Evolutionary conservation across 37 sponge, comb jelly and placozoan species (phyloP), one percentile per base, ranked within the genome.

Genomic region (Agelas oroides): DNA sequence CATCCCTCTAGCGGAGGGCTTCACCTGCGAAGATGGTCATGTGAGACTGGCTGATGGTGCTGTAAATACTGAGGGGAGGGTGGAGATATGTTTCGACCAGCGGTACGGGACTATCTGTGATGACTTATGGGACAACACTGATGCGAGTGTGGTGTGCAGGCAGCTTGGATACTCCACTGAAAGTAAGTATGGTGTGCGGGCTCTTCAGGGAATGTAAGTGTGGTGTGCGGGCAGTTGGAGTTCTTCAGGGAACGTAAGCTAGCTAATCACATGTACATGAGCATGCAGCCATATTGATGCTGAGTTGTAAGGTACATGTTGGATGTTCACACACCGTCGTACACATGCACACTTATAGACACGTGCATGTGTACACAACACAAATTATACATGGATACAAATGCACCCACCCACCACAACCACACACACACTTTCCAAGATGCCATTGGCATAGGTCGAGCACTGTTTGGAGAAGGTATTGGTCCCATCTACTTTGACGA

Each of bases 41-140:
- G 62, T 87, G 6, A 36, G 73, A 71, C 35, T 87, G 33, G 87
- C n/a, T 0, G 75, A 66, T 28, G 80, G 74, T 6, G n/a, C 6
- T 6, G 0, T 21, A 35, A 56, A 52, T 6, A 35, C 23, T 28
- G 87, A 87, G 46, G 87, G 87, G 56, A 55, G 87, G 33, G 87
- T 79, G 53, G 87, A 87, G 65, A 54, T 73, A 5, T 87, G 87
- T 30, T 33, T 64, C 38, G 40, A 72, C 53, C 37, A 78, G 20
- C 80, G 72, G 55, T 87, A 23, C 34, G 87, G 87, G 13, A 87
- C 87, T 15, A 30, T 87, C 33, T 87, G 87, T 87, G 87, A 87
- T 62, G 87, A 87, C 73, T 27, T 21, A 19, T 87, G 80, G 80
- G 87, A 71, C 30, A 53, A 21, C 11, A 30, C 0, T 8, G 87